A percentile compares a stretch with the other conserved stretches of the same genome.
phyloP scores from a whole-genome alignment of 2,113 vertebrate genomes.

The Galemys pyrenaicus region DNA sequence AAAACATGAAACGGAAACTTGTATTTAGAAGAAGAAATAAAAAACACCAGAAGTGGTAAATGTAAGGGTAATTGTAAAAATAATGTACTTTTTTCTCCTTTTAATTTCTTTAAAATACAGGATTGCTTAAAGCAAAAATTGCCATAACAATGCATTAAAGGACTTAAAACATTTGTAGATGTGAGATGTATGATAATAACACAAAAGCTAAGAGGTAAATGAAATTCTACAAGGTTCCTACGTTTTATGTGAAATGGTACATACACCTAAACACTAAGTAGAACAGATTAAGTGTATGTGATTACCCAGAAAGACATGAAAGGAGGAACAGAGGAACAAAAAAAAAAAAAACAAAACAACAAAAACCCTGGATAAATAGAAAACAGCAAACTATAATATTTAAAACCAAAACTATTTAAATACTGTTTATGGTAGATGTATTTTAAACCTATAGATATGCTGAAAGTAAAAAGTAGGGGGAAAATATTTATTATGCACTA shows the following conservation, averaged over 20 bases:
- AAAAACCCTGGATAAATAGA: neutral
- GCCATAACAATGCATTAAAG: neutral
- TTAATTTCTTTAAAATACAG: neutral
- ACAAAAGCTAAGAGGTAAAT: neutral
- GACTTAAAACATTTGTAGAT: neutral
- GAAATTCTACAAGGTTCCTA: neutral
- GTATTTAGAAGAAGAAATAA: neutral
- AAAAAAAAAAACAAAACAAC: neutral
- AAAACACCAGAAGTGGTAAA: neutral
- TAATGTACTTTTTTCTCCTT: neutral
- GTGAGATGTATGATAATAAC: neutral
- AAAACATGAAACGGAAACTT: neutral
- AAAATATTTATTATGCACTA: neutral
- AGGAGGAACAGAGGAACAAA: neutral
- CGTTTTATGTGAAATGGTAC: neutral
- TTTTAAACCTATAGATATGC: neutral
- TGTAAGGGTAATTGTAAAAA: neutral
- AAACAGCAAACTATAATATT: slow-evolving; percentile 13
- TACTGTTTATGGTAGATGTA: neutral
- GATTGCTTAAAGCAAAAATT: neutral
- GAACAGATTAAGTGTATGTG: neutral
- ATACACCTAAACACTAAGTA: neutral
- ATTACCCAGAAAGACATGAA: neutral
- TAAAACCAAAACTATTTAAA: neutral
- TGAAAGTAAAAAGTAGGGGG: neutral